Conservation (phyloP, 1,140 invertebrate genomes). For the Centruroides vittatus region DNA sequence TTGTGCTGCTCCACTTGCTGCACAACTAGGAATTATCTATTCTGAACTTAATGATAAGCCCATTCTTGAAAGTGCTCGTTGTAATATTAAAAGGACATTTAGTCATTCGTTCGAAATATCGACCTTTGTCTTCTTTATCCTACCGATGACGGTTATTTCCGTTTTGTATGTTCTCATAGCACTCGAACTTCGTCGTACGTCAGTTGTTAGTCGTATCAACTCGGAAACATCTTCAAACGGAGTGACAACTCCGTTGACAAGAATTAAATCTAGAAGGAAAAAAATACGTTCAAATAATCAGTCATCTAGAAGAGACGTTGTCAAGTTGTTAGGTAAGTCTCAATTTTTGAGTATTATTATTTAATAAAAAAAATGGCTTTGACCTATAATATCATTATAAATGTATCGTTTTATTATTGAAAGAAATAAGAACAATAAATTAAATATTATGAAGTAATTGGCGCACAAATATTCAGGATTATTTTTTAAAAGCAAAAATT, state of each 20-base stretch:
- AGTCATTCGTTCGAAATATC: slow-evolving; percentile 61
- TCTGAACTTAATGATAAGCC: background rate
- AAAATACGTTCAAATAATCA: background rate
- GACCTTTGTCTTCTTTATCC: slow-evolving; percentile 64
- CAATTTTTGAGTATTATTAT: no score
- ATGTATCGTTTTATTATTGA: no score
- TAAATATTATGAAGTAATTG: no score
- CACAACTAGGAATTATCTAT: slow-evolving; percentile 26
- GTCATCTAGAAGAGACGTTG: slow-evolving; percentile 6
- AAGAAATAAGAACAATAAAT: no score
- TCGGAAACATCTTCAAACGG: background rate
- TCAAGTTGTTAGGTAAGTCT: slow-evolving; percentile 14
- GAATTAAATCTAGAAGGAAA: no score
- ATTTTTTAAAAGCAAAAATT: no score
- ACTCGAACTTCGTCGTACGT: slow-evolving; percentile 44
- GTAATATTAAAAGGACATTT: slow-evolving; percentile 18
- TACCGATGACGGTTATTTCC: slow-evolving; percentile 70
- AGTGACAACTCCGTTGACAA: background rate
- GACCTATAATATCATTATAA: no score
- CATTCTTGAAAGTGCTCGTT: background rate
- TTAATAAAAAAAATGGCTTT: no score
- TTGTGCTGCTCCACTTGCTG: slow-evolving; percentile 37
- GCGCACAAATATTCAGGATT: no score
- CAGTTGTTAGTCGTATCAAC: background rate
- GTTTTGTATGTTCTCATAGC: slow-evolving; percentile 67